A percentile compares a stretch with the other conserved stretches of the same genome.
Conservation (phyloP, 2,113 vertebrate species). For the Xenus cinereus region DNA sequence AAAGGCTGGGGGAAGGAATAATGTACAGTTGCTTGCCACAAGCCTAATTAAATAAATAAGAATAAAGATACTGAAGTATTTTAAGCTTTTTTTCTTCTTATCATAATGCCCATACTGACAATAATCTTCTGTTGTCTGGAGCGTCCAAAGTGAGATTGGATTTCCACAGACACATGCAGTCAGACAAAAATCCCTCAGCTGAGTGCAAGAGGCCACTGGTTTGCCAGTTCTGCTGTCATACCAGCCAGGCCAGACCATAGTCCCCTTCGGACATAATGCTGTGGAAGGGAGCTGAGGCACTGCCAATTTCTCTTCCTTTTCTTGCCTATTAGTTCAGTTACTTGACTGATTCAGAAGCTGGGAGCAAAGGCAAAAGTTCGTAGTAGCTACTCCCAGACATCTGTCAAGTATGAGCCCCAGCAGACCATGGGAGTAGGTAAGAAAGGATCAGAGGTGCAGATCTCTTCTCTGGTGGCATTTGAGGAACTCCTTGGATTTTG, state of each 20-base stretch:
- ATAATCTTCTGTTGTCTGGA: not conserved
- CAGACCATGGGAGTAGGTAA: fast-evolving
- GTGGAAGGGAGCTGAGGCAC: not conserved
- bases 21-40: not conserved
- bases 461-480: not conserved
- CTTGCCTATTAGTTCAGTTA: not conserved
- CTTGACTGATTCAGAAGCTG: not conserved
- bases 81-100: not conserved
- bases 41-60: not conserved
- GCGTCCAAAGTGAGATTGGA: not conserved
- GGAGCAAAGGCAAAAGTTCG: not conserved
- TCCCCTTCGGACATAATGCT: not conserved
- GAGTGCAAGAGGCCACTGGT: not conserved
- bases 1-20: not conserved
- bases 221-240: not conserved
- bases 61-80: not conserved
- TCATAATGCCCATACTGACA: not conserved
- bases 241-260: not conserved
- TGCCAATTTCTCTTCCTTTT: not conserved
- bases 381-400: not conserved
- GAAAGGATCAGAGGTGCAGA: not conserved
- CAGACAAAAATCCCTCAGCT: not conserved
- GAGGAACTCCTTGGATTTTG: not conserved
- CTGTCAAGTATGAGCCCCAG: not conserved
- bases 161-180: not conserved